These are phyloP conservation scores for Tetrao urogallus DNA, from an alignment of 2,113 vertebrate genomes.

Conservation along the genomic window DNA sequence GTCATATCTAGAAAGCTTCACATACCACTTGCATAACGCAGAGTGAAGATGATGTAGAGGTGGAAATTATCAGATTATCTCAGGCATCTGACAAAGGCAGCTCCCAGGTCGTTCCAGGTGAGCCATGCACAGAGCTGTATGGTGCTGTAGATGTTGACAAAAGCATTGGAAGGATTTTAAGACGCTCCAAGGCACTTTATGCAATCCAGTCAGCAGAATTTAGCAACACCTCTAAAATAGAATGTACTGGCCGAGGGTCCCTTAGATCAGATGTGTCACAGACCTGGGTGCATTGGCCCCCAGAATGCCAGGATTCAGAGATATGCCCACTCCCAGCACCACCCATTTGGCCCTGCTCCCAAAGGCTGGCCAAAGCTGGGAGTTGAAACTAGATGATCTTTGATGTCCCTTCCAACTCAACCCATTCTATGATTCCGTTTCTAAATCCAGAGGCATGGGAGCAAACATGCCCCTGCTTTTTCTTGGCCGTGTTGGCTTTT, in stretches of 20 bases:
- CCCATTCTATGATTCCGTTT: too few species aligned
- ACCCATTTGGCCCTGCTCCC: not conserved
- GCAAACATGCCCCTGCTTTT: not conserved
- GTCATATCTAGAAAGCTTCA: not conserved
- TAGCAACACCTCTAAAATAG: not conserved
- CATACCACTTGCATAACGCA: not conserved
- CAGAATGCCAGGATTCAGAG: accelerated
- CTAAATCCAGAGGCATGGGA: not conserved
- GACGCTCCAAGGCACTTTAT: not conserved
- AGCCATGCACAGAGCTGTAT: not conserved
- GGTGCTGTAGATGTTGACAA: not conserved
- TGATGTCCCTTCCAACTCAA: too few species aligned
- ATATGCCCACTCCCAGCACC: not conserved
- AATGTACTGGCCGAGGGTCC: not conserved
- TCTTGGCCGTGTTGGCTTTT: not conserved
- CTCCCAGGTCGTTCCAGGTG: not conserved
- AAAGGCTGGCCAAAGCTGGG: not conserved
- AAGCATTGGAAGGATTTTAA: not conserved
- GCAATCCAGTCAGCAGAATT: not conserved
- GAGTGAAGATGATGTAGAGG: not conserved
- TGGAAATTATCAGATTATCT: not conserved
- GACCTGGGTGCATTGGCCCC: accelerated
- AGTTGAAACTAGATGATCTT: too few species aligned
- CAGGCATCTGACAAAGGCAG: not conserved
- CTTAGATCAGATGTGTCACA: not conserved